phyloP scores from a whole-genome alignment of 2,888 invertebrate genomes.

The Camponotus fellah region DNA sequence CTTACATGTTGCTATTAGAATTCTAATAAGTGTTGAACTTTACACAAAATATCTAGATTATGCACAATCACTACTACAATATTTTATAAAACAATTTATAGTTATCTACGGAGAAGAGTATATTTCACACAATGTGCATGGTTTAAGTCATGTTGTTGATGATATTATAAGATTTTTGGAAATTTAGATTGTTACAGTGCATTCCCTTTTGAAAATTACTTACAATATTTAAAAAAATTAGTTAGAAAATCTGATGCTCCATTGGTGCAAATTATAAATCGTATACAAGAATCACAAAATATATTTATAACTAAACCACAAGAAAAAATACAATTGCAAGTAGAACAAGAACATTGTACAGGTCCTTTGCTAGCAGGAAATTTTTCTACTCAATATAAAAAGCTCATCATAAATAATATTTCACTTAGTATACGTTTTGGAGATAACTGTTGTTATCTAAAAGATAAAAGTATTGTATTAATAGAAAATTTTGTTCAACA shows the following conservation, averaged over 20 bases:
- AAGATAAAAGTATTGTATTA: too few species aligned
- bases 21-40: background rate
- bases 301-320: background rate
- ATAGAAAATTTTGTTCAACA: too few species aligned
- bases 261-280: background rate
- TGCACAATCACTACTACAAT: conserved; percentile 46
- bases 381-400: background rate
- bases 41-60: background rate
- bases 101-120: conserved; percentile 54
- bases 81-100: conserved; percentile 30
- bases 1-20: conserved; percentile 53
- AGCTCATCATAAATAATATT: background rate
- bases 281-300: conserved; percentile 2
- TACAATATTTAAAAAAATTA: conserved; percentile 52
- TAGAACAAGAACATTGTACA: background rate
- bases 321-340: background rate
- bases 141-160: conserved; percentile 54
- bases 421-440: too few species aligned
- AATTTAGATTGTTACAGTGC: conserved; percentile 52
- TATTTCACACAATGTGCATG: conserved; percentile 57
- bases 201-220: conserved; percentile 55
- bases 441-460: too few species aligned
- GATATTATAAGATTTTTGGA: conserved; percentile 41
- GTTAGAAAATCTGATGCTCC: conserved; percentile 43
- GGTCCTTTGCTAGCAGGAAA: conserved; percentile 2